A percentile compares a stretch with the other conserved stretches of the same genome.
These are phyloP conservation scores for Amblyjoppa fuscipennis DNA, from an alignment of 2,888 invertebrate species.

Conservation along the genomic window DNA sequence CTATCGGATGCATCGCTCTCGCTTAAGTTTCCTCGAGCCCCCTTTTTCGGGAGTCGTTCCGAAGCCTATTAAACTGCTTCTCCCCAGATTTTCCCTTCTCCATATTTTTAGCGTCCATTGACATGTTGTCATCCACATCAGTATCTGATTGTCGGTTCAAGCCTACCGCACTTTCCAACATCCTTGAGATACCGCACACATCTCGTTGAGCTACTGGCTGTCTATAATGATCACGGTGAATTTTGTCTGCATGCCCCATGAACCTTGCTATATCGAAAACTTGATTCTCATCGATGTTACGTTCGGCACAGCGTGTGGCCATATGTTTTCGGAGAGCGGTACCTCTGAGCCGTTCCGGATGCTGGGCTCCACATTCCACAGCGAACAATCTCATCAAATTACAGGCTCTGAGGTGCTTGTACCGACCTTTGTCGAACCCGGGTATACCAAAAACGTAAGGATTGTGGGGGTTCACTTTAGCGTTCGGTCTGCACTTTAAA, in stretches of 20 bases:
- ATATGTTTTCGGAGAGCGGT: constrained; percentile 50
- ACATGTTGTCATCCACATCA: no score
- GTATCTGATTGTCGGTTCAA: constrained; percentile 1
- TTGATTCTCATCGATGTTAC: constrained; percentile 29
- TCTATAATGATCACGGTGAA: constrained; percentile 51
- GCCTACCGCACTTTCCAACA: constrained; percentile 31
- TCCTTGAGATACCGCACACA: constrained; percentile 40
- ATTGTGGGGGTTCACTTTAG: constrained; percentile 48
- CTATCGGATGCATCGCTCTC: constrained; percentile 1
- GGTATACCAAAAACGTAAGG: constrained; percentile 61
- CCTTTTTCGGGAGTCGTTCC: not conserved
- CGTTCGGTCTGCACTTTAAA: constrained; percentile 29
- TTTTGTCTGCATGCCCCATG: constrained; percentile 47
- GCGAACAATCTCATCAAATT: constrained; percentile 46
- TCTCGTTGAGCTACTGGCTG: constrained; percentile 34
- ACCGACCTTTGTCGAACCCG: constrained; percentile 26
- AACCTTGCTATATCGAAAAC: constrained; percentile 49
- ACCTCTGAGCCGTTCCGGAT: constrained; percentile 47
- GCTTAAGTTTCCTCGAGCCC: not conserved
- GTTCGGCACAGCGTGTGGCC: constrained; percentile 38
- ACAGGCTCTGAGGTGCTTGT: constrained; percentile 53
- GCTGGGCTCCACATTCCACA: constrained; percentile 51
- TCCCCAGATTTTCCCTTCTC: constrained; percentile 1
- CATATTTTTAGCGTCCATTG: not conserved
- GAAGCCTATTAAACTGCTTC: not conserved